Base-by-base conservation (phyloP, 1,140 invertebrate species). In the Metopolophium dirhodum region DNA sequence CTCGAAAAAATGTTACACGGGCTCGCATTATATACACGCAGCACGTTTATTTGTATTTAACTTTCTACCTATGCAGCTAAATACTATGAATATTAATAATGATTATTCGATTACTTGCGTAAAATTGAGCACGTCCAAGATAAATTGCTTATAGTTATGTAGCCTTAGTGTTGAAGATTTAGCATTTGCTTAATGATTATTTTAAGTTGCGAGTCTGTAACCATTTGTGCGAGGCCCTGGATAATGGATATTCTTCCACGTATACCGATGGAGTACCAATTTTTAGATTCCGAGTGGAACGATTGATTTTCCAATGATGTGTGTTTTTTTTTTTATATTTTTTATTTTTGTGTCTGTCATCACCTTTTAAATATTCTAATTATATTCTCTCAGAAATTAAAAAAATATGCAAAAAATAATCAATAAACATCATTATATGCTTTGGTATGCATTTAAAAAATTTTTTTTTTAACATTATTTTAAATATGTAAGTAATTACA, bases 41-140 rank as follows among this genome's bases (percentile, higher is more conserved):
- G 30, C 14, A 77, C 61, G 61, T 77, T 77, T 77, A 77, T 77
- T 77, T 77, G n/a, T 77, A n/a, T 77, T 77, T 77, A n/a, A n/a
- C 30, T 77, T 77, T 77, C 61, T 77, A 77, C 30, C 61, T 77
- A 77, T 35, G 18, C 30, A 77, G 61, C n/a, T 77, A 77, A 68
- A 77, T 77, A 77, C n/a, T 14, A 77, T 77, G 30, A 77, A 77
- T 77, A 77, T 77, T 77, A n/a, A n/a, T 77, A n/a, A 77, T 35
- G 61, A n/a, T 77, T 77, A 77, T 77, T n/a, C n/a, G 9, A 77
- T 77, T 77, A 35, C 14, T 77, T 35, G 61, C 30, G n/a, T 77
- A 77, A 77, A 77, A 77, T 77, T 77, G 4, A 68, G 61, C 61
- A 23, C 61, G 14, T n/a, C n/a, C 61, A 7, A 77, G n/a, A 77